Percentiles rank a stretch among this genome's conserved stretches.
Evolutionary conservation across 2,888 invertebrate genomes (phyloP).

Genomic region (Sphecodes monilicornis): DNA sequence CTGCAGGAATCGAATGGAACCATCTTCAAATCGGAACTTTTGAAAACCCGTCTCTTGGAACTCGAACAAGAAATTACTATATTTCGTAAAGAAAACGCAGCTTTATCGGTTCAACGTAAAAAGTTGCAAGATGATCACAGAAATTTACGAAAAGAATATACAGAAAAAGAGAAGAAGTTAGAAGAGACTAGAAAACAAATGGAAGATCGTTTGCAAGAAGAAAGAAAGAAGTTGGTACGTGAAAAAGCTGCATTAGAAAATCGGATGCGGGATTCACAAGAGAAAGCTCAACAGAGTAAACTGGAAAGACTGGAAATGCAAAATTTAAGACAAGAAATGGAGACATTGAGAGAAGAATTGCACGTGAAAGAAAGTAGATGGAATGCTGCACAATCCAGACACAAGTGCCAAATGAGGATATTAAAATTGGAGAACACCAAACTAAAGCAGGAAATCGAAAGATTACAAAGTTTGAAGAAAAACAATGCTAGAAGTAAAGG

Average conservation of each 20-base stretch:
- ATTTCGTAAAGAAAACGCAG: constrained; percentile 86
- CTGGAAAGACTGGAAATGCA: constrained; percentile 90
- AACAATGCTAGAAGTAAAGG: constrained; percentile 85
- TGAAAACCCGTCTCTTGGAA: constrained; percentile 88
- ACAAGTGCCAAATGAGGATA: constrained; percentile 90
- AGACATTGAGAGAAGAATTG: constrained; percentile 88
- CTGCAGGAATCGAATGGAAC: constrained; percentile 85
- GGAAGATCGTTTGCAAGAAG: constrained; percentile 89
- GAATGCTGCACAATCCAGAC: constrained; percentile 89
- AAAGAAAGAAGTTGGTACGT: constrained; percentile 88
- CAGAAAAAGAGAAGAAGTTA: constrained; percentile 87
- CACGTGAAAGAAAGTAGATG: constrained; percentile 91
- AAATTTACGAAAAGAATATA: constrained; percentile 85
- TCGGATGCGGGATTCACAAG: constrained; percentile 87
- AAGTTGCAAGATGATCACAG: constrained; percentile 86
- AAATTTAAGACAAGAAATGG: constrained; percentile 88
- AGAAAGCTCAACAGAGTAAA: constrained; percentile 88
- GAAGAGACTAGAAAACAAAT: constrained; percentile 88
- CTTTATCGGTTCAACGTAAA: constrained; percentile 82
- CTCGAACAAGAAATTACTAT: constrained; percentile 88
- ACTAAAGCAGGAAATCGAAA: constrained; percentile 88
- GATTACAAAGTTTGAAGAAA: constrained; percentile 85
- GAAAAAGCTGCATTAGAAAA: constrained; percentile 89
- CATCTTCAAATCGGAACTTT: constrained; percentile 86
- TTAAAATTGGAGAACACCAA: constrained; percentile 89